Conservation (phyloP, 2,888 invertebrate genomes). For the Sturmia bella region DNA sequence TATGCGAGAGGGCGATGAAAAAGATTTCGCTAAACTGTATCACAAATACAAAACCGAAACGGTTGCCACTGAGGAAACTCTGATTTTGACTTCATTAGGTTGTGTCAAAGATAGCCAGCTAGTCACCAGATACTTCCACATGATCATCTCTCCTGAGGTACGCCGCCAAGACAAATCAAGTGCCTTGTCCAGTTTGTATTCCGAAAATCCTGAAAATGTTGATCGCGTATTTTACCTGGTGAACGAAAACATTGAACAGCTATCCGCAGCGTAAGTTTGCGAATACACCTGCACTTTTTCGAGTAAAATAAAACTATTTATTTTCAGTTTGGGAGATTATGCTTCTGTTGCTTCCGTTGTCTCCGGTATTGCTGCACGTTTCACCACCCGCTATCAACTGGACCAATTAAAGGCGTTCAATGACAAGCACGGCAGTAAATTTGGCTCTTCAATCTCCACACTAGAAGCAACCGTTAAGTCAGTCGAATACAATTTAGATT, state of each 20-base stretch:
- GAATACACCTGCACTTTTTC: conserved; percentile 73
- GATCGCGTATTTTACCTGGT: conserved; percentile 83
- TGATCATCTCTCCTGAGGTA: conserved; percentile 81
- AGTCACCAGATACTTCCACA: conserved; percentile 83
- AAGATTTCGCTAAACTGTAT: conserved; percentile 87
- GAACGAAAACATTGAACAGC: conserved; percentile 71
- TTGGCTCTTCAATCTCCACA: conserved; percentile 75
- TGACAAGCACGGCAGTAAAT: conserved; percentile 72
- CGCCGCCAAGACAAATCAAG: conserved; percentile 79
- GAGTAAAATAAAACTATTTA: background rate
- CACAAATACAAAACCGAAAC: conserved; percentile 84
- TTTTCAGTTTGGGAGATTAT: conserved; percentile 77
- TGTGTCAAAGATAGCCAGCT: conserved; percentile 85
- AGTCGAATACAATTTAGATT: conserved; percentile 76
- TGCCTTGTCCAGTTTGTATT: conserved; percentile 82
- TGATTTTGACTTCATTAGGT: conserved; percentile 86
- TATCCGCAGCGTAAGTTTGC: conserved; percentile 80
- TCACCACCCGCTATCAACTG: conserved; percentile 76
- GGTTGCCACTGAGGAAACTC: conserved; percentile 87
- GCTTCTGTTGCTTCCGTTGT: conserved; percentile 77
- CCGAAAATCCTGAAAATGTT: conserved; percentile 83
- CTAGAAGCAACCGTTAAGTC: conserved; percentile 74
- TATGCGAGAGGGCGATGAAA: conserved; percentile 84
- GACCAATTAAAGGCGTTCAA: conserved; percentile 74
- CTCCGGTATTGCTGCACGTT: conserved; percentile 78